Percentiles rank a stretch among this genome's conserved stretches.
Conservation (phyloP, 2,888 invertebrate genomes). For the Brachylomia viminalis region DNA sequence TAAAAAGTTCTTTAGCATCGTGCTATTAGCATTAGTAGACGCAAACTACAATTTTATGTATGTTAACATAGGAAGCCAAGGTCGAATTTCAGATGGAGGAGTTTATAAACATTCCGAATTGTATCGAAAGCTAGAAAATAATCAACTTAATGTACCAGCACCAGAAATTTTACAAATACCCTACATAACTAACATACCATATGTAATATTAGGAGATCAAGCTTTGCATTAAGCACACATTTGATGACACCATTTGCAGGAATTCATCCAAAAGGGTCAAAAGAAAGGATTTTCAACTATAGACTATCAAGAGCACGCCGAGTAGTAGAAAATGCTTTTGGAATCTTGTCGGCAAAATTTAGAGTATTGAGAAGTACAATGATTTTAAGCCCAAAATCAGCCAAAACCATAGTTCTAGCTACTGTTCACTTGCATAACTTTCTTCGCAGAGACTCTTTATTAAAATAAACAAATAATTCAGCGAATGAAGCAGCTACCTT, state of each 20-base stretch:
- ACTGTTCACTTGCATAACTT: constrained; percentile 52
- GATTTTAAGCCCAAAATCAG: too few relatives aligned
- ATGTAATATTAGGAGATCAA: constrained; percentile 57
- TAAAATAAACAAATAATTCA: background rate
- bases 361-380: too few relatives aligned
- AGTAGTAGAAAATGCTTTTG: constrained; percentile 57
- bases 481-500: constrained; percentile 11
- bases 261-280: constrained; percentile 53
- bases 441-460: constrained; percentile 31
- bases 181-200: constrained; percentile 49
- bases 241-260: constrained; percentile 53
- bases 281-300: constrained; percentile 56
- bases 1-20: constrained; percentile 40
- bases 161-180: constrained; percentile 56
- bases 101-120: constrained; percentile 51
- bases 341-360: too few relatives aligned
- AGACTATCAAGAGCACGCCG: constrained; percentile 57
- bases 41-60: constrained; percentile 55
- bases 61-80: constrained; percentile 49
- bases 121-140: constrained; percentile 48
- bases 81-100: constrained; percentile 54
- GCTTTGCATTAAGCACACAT: constrained; percentile 45
- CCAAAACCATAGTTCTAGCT: constrained; percentile 42
- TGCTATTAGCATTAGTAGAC: constrained; percentile 56
- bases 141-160: constrained; percentile 48